A percentile compares a stretch with the other conserved stretches of the same genome.
These are phyloP conservation scores for Hafferia zeledoni DNA, from an alignment of 2,797 vertebrate genomes.

Conservation along the genomic window DNA sequence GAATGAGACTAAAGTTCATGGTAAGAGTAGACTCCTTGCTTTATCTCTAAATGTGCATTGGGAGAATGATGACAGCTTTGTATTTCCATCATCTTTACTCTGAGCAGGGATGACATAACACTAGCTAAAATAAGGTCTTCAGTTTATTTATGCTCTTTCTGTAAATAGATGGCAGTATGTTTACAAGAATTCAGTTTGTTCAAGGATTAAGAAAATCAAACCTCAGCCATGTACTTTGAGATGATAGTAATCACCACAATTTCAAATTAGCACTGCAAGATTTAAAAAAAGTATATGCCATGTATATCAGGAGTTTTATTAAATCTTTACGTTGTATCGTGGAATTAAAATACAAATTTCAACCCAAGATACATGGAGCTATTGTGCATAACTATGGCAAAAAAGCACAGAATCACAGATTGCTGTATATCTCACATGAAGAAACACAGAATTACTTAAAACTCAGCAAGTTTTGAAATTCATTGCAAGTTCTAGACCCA, in stretches of 20 bases:
- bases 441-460: neutral
- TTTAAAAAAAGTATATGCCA: neutral
- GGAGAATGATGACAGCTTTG: neutral
- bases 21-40: neutral
- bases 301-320: neutral
- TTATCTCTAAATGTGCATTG: neutral
- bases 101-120: neutral
- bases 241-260: neutral
- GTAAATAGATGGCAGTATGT: neutral
- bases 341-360: neutral
- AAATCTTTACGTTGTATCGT: neutral
- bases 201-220: neutral
- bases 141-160: neutral
- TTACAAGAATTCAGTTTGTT: neutral
- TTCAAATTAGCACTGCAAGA: neutral
- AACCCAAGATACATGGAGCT: neutral
- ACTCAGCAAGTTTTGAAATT: neutral
- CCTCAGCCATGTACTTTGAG: neutral
- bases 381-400: neutral
- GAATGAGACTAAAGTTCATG: neutral
- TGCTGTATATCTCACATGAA: neutral
- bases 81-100: neutral
- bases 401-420: neutral
- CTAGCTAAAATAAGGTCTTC: neutral
- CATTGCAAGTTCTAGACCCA: neutral